Percentiles rank a stretch among this genome's conserved stretches.
These are phyloP conservation scores for Saguinus imperator DNA, from an alignment of 2,113 vertebrate species.

Conservation along the genomic window DNA sequence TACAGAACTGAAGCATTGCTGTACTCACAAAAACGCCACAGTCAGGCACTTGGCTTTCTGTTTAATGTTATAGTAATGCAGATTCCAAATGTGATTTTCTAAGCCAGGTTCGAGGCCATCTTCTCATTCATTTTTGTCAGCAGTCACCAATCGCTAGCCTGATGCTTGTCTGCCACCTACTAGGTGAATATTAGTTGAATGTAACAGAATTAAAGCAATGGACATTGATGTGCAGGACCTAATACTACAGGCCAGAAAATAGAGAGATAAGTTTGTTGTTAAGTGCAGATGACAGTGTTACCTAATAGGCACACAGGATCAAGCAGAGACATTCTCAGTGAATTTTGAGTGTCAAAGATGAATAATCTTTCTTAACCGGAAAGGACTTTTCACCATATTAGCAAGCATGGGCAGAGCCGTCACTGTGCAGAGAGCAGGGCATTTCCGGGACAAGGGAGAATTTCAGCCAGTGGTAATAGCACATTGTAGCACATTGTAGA, in stretches of 20 bases:
- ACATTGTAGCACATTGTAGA: neutral
- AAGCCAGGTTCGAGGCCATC: neutral
- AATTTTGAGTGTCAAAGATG: neutral
- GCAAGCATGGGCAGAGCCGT: neutral
- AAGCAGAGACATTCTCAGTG: neutral
- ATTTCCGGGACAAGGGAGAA: neutral
- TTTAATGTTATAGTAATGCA: neutral
- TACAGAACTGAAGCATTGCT: neutral
- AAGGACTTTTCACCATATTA: neutral
- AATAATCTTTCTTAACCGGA: neutral
- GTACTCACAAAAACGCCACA: neutral
- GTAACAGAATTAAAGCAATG: neutral
- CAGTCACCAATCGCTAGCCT: neutral
- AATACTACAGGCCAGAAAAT: neutral
- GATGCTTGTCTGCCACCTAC: neutral
- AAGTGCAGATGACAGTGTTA: neutral
- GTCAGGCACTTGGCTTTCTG: neutral
- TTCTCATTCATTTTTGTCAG: neutral
- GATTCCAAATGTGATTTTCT: neutral
- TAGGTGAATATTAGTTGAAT: neutral
- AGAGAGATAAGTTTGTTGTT: neutral
- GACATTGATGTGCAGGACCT: neutral
- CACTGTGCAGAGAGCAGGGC: accelerated
- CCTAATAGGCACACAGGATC: neutral
- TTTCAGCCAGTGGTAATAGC: neutral